Conservation (phyloP, 2,888 invertebrate species). For the Oscheius onirici region DNA sequence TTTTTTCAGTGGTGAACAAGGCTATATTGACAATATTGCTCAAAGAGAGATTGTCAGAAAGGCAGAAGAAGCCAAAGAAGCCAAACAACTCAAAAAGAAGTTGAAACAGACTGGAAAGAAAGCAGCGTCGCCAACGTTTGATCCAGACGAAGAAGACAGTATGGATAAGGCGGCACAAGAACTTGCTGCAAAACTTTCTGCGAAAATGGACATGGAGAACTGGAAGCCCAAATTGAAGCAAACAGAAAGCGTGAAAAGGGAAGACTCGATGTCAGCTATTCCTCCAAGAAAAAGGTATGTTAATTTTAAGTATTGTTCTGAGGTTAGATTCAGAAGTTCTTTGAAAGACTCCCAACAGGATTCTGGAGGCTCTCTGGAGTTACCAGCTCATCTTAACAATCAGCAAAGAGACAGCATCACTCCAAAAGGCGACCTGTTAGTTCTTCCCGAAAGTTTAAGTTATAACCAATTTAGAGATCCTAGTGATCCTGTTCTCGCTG, state of each 20-base stretch:
- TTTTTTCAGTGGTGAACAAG: conserved; percentile 52
- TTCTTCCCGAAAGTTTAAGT: neutral
- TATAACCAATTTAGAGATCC: conserved; percentile 16
- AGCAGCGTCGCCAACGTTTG: conserved; percentile 50
- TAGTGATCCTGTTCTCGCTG: conserved; percentile 35
- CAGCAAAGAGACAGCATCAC: conserved; percentile 39
- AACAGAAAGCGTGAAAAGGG: conserved; percentile 32
- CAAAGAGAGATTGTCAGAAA: conserved; percentile 58
- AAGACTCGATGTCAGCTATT: conserved; percentile 48
- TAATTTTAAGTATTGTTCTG: neutral
- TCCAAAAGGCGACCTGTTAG: conserved; percentile 53
- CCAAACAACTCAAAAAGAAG: conserved; percentile 67
- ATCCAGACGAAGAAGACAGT: conserved; percentile 65
- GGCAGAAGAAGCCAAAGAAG: conserved; percentile 61
- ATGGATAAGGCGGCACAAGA: conserved; percentile 68
- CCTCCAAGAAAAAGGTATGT: conserved; percentile 48
- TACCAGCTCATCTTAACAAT: conserved; percentile 41
- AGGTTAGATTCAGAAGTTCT: conserved; percentile 45
- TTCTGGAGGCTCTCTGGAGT: conserved; percentile 50
- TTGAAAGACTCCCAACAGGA: conserved; percentile 56
- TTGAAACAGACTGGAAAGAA: conserved; percentile 58
- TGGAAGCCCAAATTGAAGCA: conserved; percentile 53
- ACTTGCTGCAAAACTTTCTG: conserved; percentile 64
- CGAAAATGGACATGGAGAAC: conserved; percentile 56
- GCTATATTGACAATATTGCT: conserved; percentile 47